Evolutionary conservation across 2,888 invertebrate genomes (phyloP).

Genomic region (Pseudococcus longispinus): DNA sequence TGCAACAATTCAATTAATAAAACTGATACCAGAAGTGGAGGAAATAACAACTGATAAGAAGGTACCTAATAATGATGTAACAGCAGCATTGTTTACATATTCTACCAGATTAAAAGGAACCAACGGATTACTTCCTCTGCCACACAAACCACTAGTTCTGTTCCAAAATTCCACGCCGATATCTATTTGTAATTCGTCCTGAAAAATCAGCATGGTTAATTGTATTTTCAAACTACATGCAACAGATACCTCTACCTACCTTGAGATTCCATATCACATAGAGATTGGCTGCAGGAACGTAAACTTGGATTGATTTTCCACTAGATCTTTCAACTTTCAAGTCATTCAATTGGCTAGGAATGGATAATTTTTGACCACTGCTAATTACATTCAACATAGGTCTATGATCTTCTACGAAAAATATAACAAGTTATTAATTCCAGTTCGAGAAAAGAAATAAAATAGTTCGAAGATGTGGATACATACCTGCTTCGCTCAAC

Average conservation of each 20-base stretch:
- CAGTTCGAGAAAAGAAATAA: too few species aligned
- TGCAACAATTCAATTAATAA: background rate
- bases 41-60: too few species aligned
- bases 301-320: conserved; percentile 73
- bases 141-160: conserved; percentile 83
- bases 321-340: conserved; percentile 76
- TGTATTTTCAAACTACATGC: background rate
- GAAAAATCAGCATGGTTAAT: conserved; percentile 58
- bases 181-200: conserved; percentile 74
- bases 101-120: background rate
- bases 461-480: conserved; percentile 52
- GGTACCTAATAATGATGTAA: conserved; percentile 25
- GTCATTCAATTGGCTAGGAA: conserved; percentile 77
- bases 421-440: too few species aligned
- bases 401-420: conserved; percentile 46
- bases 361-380: conserved; percentile 65
- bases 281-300: conserved; percentile 73
- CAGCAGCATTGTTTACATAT: conserved; percentile 23
- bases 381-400: conserved; percentile 30
- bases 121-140: conserved; percentile 62
- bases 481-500: conserved; percentile 64
- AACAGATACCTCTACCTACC: conserved; percentile 63
- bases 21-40: background rate
- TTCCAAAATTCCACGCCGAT: conserved; percentile 77
- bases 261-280: conserved; percentile 80